Conservation (phyloP, 2,797 vertebrate genomes). For the Enteromius treurensis region DNA sequence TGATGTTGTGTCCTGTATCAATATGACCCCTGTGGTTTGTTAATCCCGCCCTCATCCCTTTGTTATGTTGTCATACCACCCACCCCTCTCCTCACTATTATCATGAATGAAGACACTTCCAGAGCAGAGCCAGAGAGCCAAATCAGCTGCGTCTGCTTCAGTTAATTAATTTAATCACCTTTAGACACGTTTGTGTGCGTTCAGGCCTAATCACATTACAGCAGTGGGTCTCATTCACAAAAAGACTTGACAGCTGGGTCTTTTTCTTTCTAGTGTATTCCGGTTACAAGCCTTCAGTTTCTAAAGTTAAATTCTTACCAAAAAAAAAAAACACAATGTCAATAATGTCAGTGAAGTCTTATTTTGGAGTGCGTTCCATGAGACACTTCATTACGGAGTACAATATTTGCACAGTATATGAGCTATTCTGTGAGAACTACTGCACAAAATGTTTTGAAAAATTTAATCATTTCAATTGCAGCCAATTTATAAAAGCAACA, state of each 20-base stretch:
- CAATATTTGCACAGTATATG: neutral
- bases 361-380: neutral
- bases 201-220: neutral
- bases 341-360: neutral
- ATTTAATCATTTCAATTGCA: neutral
- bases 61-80: slow-evolving; percentile 32
- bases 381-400: neutral
- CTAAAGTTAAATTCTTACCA: neutral
- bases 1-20: neutral
- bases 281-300: neutral
- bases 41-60: slow-evolving; percentile 19
- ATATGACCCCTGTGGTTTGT: neutral
- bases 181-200: neutral
- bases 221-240: neutral
- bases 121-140: slow-evolving; percentile 6
- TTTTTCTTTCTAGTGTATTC: neutral
- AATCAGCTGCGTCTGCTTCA: slow-evolving; percentile 12
- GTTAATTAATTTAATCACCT: slow-evolving; percentile 42
- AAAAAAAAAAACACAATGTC: neutral
- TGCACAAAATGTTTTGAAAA: neutral
- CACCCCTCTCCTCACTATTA: neutral
- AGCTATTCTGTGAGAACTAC: neutral
- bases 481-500: neutral
- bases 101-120: slow-evolving; percentile 25
- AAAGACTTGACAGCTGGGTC: neutral